phyloP scores from a whole-genome alignment of 2,113 vertebrate genomes.

The Lophochroa leadbeateri region DNA sequence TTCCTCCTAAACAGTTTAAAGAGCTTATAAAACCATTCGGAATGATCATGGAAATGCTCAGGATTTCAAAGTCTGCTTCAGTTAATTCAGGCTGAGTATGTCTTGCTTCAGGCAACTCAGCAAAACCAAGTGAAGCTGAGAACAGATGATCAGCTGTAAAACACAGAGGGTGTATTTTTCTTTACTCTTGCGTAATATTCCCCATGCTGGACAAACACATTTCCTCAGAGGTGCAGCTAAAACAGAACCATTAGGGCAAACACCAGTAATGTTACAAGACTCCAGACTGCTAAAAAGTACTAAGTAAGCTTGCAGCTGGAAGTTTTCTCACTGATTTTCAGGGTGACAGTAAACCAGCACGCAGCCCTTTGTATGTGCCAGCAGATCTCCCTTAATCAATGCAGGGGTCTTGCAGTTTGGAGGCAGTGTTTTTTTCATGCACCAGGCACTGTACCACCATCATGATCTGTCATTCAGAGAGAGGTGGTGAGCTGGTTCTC shows the following conservation, averaged over 20 bases:
- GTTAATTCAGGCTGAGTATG: not conserved
- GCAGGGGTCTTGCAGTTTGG: not conserved
- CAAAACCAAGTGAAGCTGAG: not conserved
- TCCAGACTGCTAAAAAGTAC: not conserved
- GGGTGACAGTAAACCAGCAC: fast-evolving
- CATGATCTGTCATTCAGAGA: not conserved
- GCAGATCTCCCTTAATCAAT: not conserved
- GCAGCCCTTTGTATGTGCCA: not conserved
- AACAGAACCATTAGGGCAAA: not conserved
- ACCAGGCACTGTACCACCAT: not conserved
- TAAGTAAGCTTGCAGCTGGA: not conserved
- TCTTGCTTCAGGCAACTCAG: constrained; percentile 6
- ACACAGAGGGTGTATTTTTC: not conserved
- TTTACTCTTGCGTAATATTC: not conserved
- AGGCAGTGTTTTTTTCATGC: not conserved
- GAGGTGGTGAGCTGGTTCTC: not conserved
- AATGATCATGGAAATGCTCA: not conserved
- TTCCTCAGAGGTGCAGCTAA: not conserved
- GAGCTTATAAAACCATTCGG: constrained; percentile 11
- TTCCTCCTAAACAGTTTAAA: constrained; percentile 8
- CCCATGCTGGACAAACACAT: not conserved
- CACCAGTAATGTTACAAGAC: not conserved
- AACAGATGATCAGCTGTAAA: not conserved
- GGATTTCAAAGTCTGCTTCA: constrained; percentile 4
- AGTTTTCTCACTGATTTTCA: not conserved